Conservation (phyloP, 1,140 invertebrate species). For the Camponotus pennsylvanicus region DNA sequence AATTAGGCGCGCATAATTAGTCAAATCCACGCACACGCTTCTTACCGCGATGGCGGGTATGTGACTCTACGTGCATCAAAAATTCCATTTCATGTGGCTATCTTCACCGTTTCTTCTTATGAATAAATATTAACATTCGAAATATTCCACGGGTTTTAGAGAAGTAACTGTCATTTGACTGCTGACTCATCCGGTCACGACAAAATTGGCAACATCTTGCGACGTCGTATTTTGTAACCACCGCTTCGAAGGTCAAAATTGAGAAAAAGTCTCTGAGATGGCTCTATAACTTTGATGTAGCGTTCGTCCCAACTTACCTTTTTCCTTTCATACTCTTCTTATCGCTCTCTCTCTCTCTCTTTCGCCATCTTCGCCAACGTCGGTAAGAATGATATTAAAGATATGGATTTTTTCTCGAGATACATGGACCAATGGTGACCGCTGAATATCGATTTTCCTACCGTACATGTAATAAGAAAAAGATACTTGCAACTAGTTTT, state of each 20-base stretch:
- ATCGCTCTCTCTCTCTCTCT: neutral
- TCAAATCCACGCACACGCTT: constrained; percentile 26
- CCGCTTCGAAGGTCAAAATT: constrained; percentile 29
- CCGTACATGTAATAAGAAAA: constrained; percentile 3
- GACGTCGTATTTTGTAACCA: constrained; percentile 1
- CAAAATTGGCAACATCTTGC: constrained; percentile 39
- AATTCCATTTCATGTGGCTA: constrained; percentile 36
- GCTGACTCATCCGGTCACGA: constrained; percentile 39
- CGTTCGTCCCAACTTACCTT: neutral
- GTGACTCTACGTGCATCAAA: neutral
- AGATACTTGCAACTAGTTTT: neutral
- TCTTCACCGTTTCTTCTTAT: constrained; percentile 35
- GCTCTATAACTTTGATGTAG: constrained; percentile 38
- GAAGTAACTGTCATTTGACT: constrained; percentile 39
- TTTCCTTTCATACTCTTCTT: neutral
- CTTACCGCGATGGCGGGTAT: constrained; percentile 13
- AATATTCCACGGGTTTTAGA: constrained; percentile 7
- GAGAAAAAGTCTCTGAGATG: constrained; percentile 40
- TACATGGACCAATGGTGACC: neutral
- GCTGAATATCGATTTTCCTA: constrained; percentile 25
- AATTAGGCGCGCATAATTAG: constrained; percentile 46
- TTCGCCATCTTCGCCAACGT: neutral
- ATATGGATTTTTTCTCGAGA: constrained; percentile 2
- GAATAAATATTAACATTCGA: constrained; percentile 47
- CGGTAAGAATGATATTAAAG: constrained; percentile 42